These are phyloP conservation scores for Oxytorus armatus DNA, from an alignment of 2,888 invertebrate genomes.

Conservation along the genomic window DNA sequence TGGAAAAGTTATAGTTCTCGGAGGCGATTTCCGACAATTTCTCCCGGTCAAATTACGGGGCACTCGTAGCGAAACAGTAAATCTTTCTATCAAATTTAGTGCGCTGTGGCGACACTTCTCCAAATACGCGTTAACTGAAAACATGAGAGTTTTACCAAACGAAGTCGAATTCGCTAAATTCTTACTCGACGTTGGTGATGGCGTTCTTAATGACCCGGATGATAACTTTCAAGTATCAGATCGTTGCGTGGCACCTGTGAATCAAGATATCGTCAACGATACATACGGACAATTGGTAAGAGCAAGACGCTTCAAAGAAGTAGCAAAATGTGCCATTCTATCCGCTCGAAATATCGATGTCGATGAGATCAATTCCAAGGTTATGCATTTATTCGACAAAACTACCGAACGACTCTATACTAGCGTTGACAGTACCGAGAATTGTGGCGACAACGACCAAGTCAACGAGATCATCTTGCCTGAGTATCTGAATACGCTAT, in stretches of 20 bases:
- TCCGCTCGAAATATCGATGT: conserved; percentile 68
- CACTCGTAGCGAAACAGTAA: conserved; percentile 60
- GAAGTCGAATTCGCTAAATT: conserved; percentile 67
- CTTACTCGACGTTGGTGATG: conserved; percentile 65
- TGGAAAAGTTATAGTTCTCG: conserved; percentile 33
- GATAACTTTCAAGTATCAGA: conserved; percentile 61
- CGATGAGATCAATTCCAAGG: conserved; percentile 67
- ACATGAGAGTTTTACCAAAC: conserved; percentile 66
- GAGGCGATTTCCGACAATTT: conserved; percentile 50
- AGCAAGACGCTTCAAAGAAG: conserved; percentile 60
- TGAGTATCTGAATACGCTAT: too few species aligned
- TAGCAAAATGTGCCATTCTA: conserved; percentile 64
- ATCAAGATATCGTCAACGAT: conserved; percentile 60
- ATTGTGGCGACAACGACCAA: too few species aligned
- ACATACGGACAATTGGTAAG: too few species aligned
- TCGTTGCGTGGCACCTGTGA: conserved; percentile 44
- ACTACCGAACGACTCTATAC: conserved; percentile 55
- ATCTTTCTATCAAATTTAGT: too few species aligned
- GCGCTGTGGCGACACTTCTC: too few species aligned
- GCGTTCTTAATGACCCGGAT: conserved; percentile 58
- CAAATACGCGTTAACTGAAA: conserved; percentile 69
- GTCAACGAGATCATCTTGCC: too few species aligned
- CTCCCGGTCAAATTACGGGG: conserved; percentile 32
- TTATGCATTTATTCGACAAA: conserved; percentile 55
- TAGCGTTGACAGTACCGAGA: too few species aligned